These are phyloP conservation scores for Alloscopus bannaensis DNA, from an alignment of 2,888 invertebrate genomes.

Conservation along the genomic window DNA sequence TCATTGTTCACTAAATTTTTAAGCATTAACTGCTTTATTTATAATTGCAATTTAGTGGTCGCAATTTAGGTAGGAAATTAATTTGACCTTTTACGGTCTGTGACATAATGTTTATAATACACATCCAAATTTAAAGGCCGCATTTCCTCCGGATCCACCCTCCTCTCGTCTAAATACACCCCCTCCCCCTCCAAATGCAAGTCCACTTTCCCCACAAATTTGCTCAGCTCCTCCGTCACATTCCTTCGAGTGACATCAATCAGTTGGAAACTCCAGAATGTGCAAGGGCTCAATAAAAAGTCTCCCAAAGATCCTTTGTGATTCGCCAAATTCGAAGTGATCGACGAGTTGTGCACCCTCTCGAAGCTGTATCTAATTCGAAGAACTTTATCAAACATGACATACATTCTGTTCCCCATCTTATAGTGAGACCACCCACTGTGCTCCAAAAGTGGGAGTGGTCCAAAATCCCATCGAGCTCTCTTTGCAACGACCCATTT, in stretches of 20 bases:
- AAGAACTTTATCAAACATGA: neutral
- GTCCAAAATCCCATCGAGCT: slow-evolving; percentile 26
- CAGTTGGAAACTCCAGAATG: slow-evolving; percentile 51
- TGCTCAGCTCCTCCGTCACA: neutral
- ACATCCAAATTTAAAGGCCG: neutral
- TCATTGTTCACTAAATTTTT: too few relatives aligned
- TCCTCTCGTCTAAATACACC: slow-evolving; percentile 10
- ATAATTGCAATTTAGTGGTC: too few relatives aligned
- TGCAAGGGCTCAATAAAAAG: slow-evolving; percentile 52
- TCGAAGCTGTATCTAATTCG: slow-evolving; percentile 43
- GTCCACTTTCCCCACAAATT: slow-evolving; percentile 22
- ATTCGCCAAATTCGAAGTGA: slow-evolving; percentile 13
- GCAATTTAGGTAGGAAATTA: too few relatives aligned
- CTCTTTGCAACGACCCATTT: neutral
- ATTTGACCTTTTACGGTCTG: too few relatives aligned
- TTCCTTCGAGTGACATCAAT: neutral
- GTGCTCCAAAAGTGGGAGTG: slow-evolving; percentile 38
- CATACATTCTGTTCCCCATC: neutral
- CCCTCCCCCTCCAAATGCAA: slow-evolving; percentile 39
- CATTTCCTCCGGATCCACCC: neutral
- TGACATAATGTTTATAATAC: too few relatives aligned
- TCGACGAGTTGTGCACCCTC: neutral
- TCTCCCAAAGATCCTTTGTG: slow-evolving; percentile 24
- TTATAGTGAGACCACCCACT: slow-evolving; percentile 44
- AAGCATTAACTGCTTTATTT: too few relatives aligned